Conservation (phyloP, 2,113 vertebrate species). For the Elaphurus davidianus region DNA sequence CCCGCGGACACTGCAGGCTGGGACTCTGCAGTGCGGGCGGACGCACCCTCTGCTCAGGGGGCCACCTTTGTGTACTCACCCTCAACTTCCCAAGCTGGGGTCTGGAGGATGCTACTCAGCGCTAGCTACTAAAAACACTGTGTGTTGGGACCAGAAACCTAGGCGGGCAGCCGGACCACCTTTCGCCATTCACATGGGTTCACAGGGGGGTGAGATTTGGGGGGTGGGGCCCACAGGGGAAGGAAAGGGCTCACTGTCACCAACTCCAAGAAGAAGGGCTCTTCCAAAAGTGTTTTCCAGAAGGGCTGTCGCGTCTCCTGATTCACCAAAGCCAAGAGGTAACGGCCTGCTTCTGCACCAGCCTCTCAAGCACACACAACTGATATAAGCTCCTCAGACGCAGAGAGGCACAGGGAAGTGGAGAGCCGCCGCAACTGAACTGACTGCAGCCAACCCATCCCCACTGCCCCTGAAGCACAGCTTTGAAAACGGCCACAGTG, state of each 20-base stretch:
- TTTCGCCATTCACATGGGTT: background rate
- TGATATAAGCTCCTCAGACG: background rate
- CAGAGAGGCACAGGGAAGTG: background rate
- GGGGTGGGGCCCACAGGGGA: background rate
- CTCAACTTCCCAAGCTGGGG: background rate
- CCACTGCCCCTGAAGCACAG: background rate
- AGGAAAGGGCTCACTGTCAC: background rate
- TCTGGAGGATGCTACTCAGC: background rate
- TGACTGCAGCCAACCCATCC: background rate
- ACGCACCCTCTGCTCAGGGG: background rate
- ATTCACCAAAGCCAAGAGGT: background rate
- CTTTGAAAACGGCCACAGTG: background rate
- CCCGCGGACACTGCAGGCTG: rapidly evolving
- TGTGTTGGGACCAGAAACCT: background rate
- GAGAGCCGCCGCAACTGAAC: background rate
- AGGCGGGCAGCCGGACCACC: background rate
- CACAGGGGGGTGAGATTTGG: background rate
- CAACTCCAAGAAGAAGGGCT: background rate
- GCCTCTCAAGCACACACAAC: background rate
- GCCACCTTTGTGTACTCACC: background rate
- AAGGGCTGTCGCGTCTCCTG: background rate
- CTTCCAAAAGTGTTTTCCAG: background rate
- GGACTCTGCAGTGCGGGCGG: rapidly evolving
- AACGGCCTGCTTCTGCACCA: background rate
- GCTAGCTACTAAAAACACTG: background rate